A percentile compares a stretch with the other conserved stretches of the same genome.
Evolutionary conservation across 2,888 invertebrate genomes (phyloP).

Genomic region (Melanchra persicariae): DNA sequence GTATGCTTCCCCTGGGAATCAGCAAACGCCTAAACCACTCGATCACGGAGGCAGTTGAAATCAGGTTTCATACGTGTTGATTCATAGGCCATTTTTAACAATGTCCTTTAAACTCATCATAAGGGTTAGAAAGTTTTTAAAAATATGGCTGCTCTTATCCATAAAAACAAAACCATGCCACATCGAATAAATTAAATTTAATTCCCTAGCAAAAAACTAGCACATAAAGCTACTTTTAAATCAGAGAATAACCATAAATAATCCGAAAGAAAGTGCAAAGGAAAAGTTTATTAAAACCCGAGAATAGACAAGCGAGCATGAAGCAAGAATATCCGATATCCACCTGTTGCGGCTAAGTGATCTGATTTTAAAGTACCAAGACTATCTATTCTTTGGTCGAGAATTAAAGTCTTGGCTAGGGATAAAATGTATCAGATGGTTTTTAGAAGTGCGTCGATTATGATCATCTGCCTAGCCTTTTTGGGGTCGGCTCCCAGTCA

Average conservation of each 20-base stretch:
- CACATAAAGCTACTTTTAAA: neutral
- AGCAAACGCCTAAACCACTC: too few species aligned
- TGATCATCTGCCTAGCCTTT: too few species aligned
- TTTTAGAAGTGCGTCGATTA: too few species aligned
- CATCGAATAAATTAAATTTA: neutral
- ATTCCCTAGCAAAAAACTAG: neutral
- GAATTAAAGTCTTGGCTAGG: slow-evolving; percentile 2
- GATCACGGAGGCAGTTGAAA: too few species aligned
- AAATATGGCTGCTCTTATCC: neutral
- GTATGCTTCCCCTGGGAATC: too few species aligned
- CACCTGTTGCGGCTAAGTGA: slow-evolving; percentile 34
- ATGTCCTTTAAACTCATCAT: too few species aligned
- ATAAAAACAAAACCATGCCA: neutral
- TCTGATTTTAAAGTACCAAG: slow-evolving; percentile 26
- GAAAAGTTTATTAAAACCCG: slow-evolving; percentile 5
- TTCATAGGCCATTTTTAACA: too few species aligned
- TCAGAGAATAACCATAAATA: neutral
- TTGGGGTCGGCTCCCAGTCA: too few species aligned
- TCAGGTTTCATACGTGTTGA: too few species aligned
- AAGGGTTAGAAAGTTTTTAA: too few species aligned
- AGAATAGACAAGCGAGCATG: neutral
- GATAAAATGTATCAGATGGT: neutral
- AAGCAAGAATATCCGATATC: slow-evolving; percentile 8
- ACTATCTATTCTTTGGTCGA: too few species aligned
- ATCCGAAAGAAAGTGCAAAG: neutral